phyloP scores from a whole-genome alignment of 2,113 vertebrate genomes.

The Trematomus loennbergii region DNA sequence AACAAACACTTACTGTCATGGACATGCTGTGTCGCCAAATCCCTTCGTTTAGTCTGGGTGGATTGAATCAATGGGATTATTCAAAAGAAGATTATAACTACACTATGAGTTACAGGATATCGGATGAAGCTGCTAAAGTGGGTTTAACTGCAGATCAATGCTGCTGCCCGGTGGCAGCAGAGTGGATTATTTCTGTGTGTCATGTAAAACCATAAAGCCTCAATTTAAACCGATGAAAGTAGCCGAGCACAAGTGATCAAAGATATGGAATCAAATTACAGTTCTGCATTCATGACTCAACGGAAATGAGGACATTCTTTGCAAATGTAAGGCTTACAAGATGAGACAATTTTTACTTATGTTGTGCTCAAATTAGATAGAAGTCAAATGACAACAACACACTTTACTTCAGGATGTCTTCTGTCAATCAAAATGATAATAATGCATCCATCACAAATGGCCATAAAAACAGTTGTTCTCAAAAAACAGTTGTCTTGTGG shows the following conservation, averaged over 20 bases:
- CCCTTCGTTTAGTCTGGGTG: background rate
- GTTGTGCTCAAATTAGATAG: too few species aligned
- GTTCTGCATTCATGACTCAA: too few species aligned
- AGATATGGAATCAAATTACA: background rate
- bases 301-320: too few species aligned
- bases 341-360: too few species aligned
- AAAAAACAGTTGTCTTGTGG: too few species aligned
- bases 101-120: slow-evolving; percentile 1
- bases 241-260: too few species aligned
- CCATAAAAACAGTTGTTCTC: too few species aligned
- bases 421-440: too few species aligned
- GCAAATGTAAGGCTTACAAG: too few species aligned
- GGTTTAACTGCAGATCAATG: slow-evolving; percentile 38
- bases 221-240: background rate
- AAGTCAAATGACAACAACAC: too few species aligned
- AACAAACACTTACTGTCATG: background rate
- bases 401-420: too few species aligned
- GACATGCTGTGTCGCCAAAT: background rate
- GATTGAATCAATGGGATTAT: slow-evolving; percentile 35
- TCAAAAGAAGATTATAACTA: slow-evolving; percentile 22
- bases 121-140: slow-evolving; percentile 24
- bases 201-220: background rate
- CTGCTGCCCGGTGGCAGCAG: slow-evolving; percentile 17
- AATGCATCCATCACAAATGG: too few species aligned
- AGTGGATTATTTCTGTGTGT: slow-evolving; percentile 4